Percentiles rank a stretch among this genome's conserved stretches.
These are phyloP conservation scores for Poecilia latipinna DNA, from an alignment of 2,113 vertebrate genomes.

Conservation along the genomic window DNA sequence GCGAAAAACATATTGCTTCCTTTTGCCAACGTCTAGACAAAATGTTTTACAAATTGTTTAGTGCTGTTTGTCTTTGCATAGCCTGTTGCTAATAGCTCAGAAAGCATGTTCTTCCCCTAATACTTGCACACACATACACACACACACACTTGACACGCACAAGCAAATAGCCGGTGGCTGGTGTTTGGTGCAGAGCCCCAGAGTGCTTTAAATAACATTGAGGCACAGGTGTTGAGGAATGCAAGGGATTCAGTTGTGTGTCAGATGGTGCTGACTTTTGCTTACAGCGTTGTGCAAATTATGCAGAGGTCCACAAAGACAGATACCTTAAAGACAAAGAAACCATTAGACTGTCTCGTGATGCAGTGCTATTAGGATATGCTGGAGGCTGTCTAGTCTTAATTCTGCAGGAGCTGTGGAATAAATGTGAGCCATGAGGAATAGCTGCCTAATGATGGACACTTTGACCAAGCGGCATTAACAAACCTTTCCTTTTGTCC, in stretches of 20 bases:
- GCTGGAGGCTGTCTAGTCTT: constrained; percentile 43
- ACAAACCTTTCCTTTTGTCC: constrained; percentile 51
- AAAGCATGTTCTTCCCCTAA: constrained; percentile 31
- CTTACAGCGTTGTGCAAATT: constrained; percentile 71
- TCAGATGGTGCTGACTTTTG: constrained; percentile 73
- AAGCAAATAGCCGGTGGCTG: constrained; percentile 69
- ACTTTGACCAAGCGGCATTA: constrained; percentile 54
- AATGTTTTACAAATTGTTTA: constrained; percentile 27
- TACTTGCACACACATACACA: neutral
- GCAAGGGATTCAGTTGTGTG: constrained; percentile 62
- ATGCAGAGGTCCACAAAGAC: constrained; percentile 72
- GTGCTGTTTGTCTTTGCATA: constrained; percentile 17
- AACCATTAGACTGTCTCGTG: constrained; percentile 65
- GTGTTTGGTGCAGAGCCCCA: constrained; percentile 64
- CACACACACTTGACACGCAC: constrained; percentile 19
- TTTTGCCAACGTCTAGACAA: neutral
- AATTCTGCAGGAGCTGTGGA: constrained; percentile 52
- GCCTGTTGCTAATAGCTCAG: constrained; percentile 49
- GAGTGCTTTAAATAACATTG: constrained; percentile 74
- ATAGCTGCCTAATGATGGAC: constrained; percentile 53
- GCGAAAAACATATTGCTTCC: neutral
- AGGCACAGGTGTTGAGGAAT: constrained; percentile 74
- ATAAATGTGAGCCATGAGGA: constrained; percentile 59
- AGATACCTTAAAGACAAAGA: constrained; percentile 70
- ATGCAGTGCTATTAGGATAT: constrained; percentile 60